Conservation (phyloP, 2,797 vertebrate species). For the Sarcoramphus papa region DNA sequence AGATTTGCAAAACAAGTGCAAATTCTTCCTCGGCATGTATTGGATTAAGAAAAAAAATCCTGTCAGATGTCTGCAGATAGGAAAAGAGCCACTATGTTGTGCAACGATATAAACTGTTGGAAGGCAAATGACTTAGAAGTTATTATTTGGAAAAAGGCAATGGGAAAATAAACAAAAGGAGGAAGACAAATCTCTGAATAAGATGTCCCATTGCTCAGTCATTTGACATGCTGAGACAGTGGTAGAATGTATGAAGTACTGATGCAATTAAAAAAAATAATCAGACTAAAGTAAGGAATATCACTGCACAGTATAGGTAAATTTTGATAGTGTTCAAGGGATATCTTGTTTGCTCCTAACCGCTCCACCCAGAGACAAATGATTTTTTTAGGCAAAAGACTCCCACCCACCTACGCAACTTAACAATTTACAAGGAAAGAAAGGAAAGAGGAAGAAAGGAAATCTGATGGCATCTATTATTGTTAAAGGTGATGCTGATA, state of each 20-base stretch:
- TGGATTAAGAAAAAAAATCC: conserved; percentile 5
- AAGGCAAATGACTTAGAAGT: neutral
- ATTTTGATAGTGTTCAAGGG: neutral
- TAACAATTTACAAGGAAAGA: neutral
- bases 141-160: neutral
- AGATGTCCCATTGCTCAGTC: neutral
- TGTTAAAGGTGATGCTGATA: neutral
- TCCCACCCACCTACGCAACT: neutral
- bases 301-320: neutral
- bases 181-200: neutral
- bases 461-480: neutral
- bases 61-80: neutral
- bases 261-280: neutral
- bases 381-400: neutral
- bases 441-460: neutral
- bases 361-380: neutral
- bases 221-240: neutral
- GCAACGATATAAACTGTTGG: neutral
- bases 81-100: neutral
- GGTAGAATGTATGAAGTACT: neutral
- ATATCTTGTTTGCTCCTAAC: neutral
- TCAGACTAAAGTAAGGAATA: neutral
- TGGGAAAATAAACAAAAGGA: neutral
- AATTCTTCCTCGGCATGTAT: neutral
- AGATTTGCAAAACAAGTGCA: conserved; percentile 24